Base-by-base conservation (phyloP, 2,797 vertebrate species). In the Micropoecilia bifurca region DNA sequence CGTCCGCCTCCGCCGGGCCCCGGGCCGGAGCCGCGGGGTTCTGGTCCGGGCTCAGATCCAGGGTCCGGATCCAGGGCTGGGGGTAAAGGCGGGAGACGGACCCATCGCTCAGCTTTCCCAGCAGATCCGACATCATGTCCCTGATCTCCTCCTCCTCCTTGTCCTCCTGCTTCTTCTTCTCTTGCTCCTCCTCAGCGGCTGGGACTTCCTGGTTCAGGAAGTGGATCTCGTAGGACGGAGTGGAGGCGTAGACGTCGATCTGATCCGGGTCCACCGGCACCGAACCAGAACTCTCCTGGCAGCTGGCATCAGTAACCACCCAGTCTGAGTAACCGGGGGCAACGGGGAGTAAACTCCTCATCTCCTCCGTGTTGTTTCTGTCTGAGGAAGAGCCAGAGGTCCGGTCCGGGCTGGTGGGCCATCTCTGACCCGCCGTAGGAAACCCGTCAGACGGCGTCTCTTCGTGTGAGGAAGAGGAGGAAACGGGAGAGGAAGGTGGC, bases 221-320 rank as follows among this genome's bases (percentile, higher is more conserved):
- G 88, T 95, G 93, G 16, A 96, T 96, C 87, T 95, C 89, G 0
- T 95, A 96, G 0, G 95, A 96, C 0, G 95, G 95, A 1, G 89
- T 94, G 0, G 94, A 95, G 75, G 96, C 94, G 0, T 93, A 85
- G 10, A 83, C 48, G 6, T 96, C 95, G 0, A 96, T 88, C 90
- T 96, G 96, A 78, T 80, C 87, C 0, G 94, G 91, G 78, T 96
- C 95, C 48, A 95, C 88, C 0, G 39, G 7, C 36, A 77, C 47
- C 45, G 72, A 0, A 7, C 3, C 1, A 22, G 1, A 10, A 25
- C 77, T 74, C 14, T 82, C 74, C 30, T 74, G 55, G 30, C 4
- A 12, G 55, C 47, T 16, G 4, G 43, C 28, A n/a, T 30, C 41
- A 0, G 4, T 36, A 8, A 16, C 36, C 4, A 45, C 12, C 73